Percentiles rank a stretch among this genome's conserved stretches.
These are phyloP conservation scores for Ectemnius cavifrons DNA, from an alignment of 2,888 invertebrate species.

Conservation along the genomic window DNA sequence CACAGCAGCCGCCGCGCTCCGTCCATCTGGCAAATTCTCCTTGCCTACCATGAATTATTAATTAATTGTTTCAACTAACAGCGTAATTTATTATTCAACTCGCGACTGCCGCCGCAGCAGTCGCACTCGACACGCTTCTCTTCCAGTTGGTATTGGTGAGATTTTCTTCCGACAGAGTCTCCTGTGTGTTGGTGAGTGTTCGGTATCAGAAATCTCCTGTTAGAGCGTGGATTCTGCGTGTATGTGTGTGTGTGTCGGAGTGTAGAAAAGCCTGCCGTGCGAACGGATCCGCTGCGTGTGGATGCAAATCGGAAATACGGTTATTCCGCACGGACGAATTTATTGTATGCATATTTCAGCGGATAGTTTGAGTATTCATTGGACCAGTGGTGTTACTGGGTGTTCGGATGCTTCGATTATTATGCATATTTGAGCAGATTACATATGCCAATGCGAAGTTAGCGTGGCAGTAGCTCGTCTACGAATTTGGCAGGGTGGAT, in stretches of 20 bases:
- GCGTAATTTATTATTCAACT: slow-evolving; percentile 76
- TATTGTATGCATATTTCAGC: slow-evolving; percentile 29
- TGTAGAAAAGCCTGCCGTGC: slow-evolving; percentile 36
- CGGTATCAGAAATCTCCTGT: too few relatives aligned
- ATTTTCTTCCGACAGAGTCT: too few relatives aligned
- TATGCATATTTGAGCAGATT: slow-evolving; percentile 26
- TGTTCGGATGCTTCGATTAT: slow-evolving; percentile 9
- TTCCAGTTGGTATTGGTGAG: slow-evolving; percentile 19
- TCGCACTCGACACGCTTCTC: slow-evolving; percentile 41
- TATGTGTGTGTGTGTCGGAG: too few relatives aligned
- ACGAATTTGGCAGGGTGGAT: not conserved
- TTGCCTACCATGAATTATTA: slow-evolving; percentile 78
- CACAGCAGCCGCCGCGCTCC: slow-evolving; percentile 49
- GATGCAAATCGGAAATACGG: slow-evolving; percentile 43
- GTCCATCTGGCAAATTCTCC: slow-evolving; percentile 71
- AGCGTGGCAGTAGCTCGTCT: not conserved
- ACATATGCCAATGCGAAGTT: not conserved
- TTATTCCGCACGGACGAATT: slow-evolving; percentile 27
- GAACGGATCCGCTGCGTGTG: slow-evolving; percentile 26
- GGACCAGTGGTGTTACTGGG: not conserved
- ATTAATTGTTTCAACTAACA: slow-evolving; percentile 78
- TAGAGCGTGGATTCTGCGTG: too few relatives aligned
- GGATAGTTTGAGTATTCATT: slow-evolving; percentile 21
- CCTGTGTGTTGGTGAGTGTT: too few relatives aligned
- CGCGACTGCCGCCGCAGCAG: slow-evolving; percentile 64